These are phyloP conservation scores for Nannobrachium achirus DNA, from an alignment of 2,113 vertebrate genomes.

Conservation along the genomic window DNA sequence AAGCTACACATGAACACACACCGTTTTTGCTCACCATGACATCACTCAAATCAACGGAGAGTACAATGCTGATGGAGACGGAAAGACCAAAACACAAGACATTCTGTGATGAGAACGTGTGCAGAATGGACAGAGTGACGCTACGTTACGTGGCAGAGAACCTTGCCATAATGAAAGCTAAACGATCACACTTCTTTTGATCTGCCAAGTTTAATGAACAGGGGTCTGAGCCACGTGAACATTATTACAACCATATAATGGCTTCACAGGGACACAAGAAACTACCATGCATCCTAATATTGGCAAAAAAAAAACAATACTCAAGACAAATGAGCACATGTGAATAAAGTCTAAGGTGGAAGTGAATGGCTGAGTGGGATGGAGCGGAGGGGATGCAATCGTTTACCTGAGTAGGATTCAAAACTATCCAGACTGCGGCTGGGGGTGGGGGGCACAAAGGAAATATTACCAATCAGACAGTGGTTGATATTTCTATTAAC, in stretches of 20 bases:
- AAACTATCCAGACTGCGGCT: slow-evolving; percentile 86
- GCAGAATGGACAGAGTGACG: slow-evolving; percentile 35
- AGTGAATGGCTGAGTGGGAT: slow-evolving; percentile 42
- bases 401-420: slow-evolving; percentile 84
- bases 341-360: slow-evolving; percentile 5
- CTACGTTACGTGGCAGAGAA: no score
- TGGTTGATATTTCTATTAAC: neutral
- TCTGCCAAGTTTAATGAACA: slow-evolving; percentile 5
- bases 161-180: no score
- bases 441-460: slow-evolving; percentile 68
- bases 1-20: slow-evolving; percentile 9
- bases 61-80: slow-evolving; percentile 33
- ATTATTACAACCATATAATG: no score
- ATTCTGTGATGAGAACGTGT: slow-evolving; percentile 40
- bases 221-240: slow-evolving; percentile 40
- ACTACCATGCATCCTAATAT: slow-evolving; percentile 20
- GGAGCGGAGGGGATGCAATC: slow-evolving; percentile 42
- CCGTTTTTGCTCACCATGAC: neutral
- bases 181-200: no score
- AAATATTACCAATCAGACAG: slow-evolving; percentile 69
- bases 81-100: slow-evolving; percentile 28
- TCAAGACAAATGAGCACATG: slow-evolving; percentile 41
- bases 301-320: slow-evolving; percentile 15
- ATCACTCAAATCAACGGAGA: slow-evolving; percentile 17
- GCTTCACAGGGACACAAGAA: slow-evolving; percentile 9